Percentiles rank a stretch among this genome's conserved stretches.
These are phyloP conservation scores for Periparus ater DNA, from an alignment of 2,797 vertebrate genomes.

Conservation along the genomic window DNA sequence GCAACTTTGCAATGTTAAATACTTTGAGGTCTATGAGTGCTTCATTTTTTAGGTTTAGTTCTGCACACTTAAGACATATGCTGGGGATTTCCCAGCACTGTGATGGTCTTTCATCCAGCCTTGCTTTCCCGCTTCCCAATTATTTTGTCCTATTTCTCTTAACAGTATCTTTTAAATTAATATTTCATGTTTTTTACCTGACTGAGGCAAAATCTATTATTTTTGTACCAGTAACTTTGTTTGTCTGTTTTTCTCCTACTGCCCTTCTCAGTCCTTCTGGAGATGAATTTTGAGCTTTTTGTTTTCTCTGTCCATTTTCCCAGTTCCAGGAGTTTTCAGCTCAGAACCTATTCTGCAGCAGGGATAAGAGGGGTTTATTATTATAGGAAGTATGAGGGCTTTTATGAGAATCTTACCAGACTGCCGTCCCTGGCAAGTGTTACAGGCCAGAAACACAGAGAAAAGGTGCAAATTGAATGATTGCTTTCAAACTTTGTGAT, in stretches of 20 bases:
- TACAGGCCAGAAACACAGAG: background rate
- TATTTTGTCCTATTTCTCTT: background rate
- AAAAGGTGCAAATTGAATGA: background rate
- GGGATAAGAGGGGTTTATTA: background rate
- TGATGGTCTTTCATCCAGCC: background rate
- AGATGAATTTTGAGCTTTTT: background rate
- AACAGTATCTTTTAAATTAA: background rate
- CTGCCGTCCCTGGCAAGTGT: background rate
- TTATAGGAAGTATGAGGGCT: background rate
- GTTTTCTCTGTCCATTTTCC: background rate
- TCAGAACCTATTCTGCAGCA: background rate
- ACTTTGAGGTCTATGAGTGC: background rate
- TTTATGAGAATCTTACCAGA: background rate
- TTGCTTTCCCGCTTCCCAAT: accelerated
- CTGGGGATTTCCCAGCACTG: background rate
- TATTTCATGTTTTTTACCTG: background rate
- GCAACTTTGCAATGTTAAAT: background rate
- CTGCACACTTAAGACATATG: background rate
- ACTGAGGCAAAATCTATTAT: background rate
- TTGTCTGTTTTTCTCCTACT: background rate
- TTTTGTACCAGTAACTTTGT: background rate
- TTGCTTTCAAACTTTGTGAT: background rate
- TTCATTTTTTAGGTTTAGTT: background rate
- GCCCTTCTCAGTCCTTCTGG: background rate
- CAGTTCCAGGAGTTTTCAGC: background rate